These are phyloP conservation scores for Trissolcus japonicus DNA, from an alignment of 2,888 invertebrate species.

Conservation along the genomic window DNA sequence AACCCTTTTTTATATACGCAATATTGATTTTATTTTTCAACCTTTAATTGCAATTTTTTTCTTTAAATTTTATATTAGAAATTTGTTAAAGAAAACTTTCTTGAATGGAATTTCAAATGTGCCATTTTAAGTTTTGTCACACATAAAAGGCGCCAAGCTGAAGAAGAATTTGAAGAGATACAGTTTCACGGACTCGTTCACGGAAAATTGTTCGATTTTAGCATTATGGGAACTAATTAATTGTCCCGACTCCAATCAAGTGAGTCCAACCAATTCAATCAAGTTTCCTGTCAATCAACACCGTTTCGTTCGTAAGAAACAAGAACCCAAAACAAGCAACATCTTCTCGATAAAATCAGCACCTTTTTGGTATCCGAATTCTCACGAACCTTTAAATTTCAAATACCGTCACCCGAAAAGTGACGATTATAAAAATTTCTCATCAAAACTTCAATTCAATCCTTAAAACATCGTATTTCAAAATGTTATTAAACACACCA, in stretches of 20 bases:
- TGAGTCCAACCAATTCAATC: constrained; percentile 47
- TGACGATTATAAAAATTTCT: too few species aligned
- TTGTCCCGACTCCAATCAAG: constrained; percentile 40
- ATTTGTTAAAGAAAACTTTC: too few species aligned
- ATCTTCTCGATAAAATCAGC: constrained; percentile 29
- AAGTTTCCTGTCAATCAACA: constrained; percentile 46
- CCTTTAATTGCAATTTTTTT: too few species aligned
- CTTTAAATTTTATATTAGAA: too few species aligned
- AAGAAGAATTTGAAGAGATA: too few species aligned
- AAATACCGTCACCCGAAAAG: too few species aligned
- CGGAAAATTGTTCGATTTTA: neutral
- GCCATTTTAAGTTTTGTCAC: neutral
- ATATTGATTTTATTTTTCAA: too few species aligned
- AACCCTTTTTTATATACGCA: too few species aligned
- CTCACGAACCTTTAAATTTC: constrained; percentile 1
- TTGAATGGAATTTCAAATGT: neutral
- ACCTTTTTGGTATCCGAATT: constrained; percentile 16
- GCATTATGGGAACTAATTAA: constrained; percentile 40
- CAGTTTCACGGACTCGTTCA: constrained; percentile 1
- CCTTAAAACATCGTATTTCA: too few species aligned
- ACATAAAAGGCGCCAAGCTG: too few species aligned
- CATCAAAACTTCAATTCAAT: too few species aligned
- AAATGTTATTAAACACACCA: too few species aligned
- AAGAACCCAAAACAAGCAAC: constrained; percentile 22
- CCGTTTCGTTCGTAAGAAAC: constrained; percentile 1